Evolutionary conservation across 1,140 invertebrate genomes (phyloP).

Genomic region (Xylocopa sonorina): DNA sequence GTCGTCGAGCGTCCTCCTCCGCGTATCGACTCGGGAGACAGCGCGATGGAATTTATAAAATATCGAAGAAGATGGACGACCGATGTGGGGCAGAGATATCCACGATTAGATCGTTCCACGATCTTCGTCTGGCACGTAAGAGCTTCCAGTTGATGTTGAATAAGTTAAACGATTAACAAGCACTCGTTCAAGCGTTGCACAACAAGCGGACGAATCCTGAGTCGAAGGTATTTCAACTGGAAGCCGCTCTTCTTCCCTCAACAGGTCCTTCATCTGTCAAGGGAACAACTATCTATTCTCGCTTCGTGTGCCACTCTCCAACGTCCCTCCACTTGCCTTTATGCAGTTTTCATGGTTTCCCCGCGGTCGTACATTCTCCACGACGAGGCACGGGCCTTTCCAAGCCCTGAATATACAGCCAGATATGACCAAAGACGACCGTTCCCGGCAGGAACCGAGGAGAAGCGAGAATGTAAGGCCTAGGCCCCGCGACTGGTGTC

Average conservation of each 20-base stretch:
- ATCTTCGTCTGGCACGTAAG: no score
- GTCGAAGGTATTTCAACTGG: conserved; percentile 34
- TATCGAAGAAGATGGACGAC: no score
- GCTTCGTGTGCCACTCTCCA: background rate
- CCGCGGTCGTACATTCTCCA: conserved; percentile 36
- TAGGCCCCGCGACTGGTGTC: conserved; percentile 41
- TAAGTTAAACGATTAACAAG: no score
- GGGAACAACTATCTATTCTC: conserved; percentile 38
- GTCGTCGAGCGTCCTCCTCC: background rate
- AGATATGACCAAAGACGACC: conserved; percentile 19
- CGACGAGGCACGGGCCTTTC: conserved; percentile 11
- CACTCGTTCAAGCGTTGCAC: no score
- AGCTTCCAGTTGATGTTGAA: no score
- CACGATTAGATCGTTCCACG: no score
- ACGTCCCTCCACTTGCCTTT: conserved; percentile 14
- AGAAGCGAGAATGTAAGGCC: conserved; percentile 68
- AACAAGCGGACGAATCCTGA: no score
- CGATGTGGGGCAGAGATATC: no score
- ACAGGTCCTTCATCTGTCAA: conserved; percentile 50
- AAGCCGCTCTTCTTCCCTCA: conserved; percentile 38
- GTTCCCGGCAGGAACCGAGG: conserved; percentile 55
- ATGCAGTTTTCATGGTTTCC: conserved; percentile 55
- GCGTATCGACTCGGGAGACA: background rate
- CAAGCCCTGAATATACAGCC: conserved; percentile 33
- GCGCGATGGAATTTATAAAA: conserved; percentile 16